Base-by-base conservation (phyloP, 2,888 invertebrate species). In the Lordiphosa andalusiaca region DNA sequence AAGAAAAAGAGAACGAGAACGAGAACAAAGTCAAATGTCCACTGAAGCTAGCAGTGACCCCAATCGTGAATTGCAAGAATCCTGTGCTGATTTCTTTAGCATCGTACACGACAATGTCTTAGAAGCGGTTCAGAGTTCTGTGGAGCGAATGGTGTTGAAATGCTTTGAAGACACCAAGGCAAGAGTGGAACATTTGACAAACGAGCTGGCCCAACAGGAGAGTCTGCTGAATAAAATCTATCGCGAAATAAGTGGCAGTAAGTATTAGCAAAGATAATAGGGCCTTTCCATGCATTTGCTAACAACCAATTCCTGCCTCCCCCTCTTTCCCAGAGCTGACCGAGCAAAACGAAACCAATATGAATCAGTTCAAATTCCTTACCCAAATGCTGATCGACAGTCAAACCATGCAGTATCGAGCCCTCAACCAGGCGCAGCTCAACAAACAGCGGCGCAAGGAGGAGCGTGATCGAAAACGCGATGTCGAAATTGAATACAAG, bases 21-120 rank as follows among this genome's bases (percentile, higher is more conserved):
- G 9, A 10, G 23, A 30, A 6, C 42, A 44, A 0, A 1, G n/a
- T 6, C 16, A 19, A 7, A 37, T 33, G 5, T 7, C 3, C n/a
- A 3, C 37, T 4, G 33, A 10, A 19, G 4, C 41, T 12, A 39
- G 5, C 10, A n/a, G 9, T 4, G 53, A 64, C 30, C 16, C 58
- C 10, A 56, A 41, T 35, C 66, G 53, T 6, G 66, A 60, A 6
- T 44, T 70, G 7, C 71, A 84, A 42, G 84, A 88, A 1, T 73
- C 85, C n/a, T 84, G 84, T 37, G 72, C 72, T 5, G 87, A 86
- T 44, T 88, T 88, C 42, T 77, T 88, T 3, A 85, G 73, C 52
- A 73, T 84, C 6, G 69, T 89, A 4, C 77, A 83, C 23, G 87
- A 87, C 7, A 84, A 84, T 39, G 84, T 89, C 10, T 50, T 86